Base-by-base conservation (phyloP, 2,797 vertebrate genomes). In the Megaceryle alcyon region DNA sequence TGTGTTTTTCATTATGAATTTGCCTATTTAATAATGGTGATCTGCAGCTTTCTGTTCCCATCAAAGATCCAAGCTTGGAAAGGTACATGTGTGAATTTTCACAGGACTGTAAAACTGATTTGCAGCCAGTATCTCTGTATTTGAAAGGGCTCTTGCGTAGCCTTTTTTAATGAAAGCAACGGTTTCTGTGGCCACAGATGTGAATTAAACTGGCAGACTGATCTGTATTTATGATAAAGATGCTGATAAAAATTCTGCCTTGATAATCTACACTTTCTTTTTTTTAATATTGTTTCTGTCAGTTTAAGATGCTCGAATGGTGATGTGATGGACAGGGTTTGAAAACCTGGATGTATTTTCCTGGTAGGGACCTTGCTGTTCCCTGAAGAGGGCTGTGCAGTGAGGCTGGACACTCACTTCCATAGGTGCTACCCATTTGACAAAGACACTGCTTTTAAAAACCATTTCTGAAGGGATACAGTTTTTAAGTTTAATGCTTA, bases 241-340 rank as follows among this genome's bases (percentile, higher is more conserved):
- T 82, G 35, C 68, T 91, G 83, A 77, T 93, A 90, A 94, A 95
- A 94, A 85, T 76, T 87, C 90, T 68, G 84, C 84, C 93, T 87
- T 92, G 70, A 95, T 92, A 88, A 95, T 94, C 59, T 84, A 4
- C 43, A n/a, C 73, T 90, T 95, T 82, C 82, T 85, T 68, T 88
- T 41, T 61, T 93, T 91, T 88, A 93, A 85, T 95, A 93, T 69
- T 94, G 77, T 94, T 96, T 90, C 60, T 94, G 92, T 93, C 94
- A 93, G 81, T 90, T 90, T 79, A 90, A 93, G 83, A 70, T 92
- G 94, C 90, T 63, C 19, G 70, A 70, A 63, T 37, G 81, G 83
- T 76, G 88, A 66, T 1, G 2, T 94, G 92, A 90, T 79, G 90
- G 93, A 96, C 31, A 2, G 68, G 46, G 21, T 61, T 84, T 73